Evolutionary conservation across 2,113 vertebrate species (phyloP).

Genomic region (Bombycilla garrulus): DNA sequence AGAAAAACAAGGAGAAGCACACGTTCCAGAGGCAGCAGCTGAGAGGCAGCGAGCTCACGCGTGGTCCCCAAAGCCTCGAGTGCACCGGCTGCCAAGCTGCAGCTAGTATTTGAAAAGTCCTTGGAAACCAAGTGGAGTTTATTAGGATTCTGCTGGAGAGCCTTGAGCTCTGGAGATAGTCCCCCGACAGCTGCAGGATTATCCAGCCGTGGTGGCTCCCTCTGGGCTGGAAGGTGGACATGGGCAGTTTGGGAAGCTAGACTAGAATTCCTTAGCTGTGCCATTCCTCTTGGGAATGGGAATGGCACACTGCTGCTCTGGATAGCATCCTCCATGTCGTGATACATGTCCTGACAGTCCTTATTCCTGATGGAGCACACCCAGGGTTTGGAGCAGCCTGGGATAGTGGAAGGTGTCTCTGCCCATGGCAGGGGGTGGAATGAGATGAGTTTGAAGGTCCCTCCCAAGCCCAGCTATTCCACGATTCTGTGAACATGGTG

Average conservation of each 20-base stretch:
- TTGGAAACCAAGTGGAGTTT: not conserved
- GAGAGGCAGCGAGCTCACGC: not conserved
- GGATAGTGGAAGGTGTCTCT: not conserved
- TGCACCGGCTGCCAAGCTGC: not conserved
- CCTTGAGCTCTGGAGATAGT: not conserved
- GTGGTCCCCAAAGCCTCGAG: not conserved
- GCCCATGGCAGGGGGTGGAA: not conserved
- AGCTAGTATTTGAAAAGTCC: not conserved
- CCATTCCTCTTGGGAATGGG: not conserved
- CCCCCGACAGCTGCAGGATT: not conserved
- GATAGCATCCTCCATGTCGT: not conserved
- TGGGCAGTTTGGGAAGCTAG: not conserved
- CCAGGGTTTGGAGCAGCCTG: not conserved
- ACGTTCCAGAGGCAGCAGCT: not conserved
- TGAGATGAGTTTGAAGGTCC: not conserved
- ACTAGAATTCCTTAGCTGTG: not conserved
- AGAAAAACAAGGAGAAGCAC: not conserved
- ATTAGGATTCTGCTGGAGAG: not conserved
- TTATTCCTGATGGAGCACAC: not conserved
- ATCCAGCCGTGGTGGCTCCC: not conserved
- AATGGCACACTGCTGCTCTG: no score
- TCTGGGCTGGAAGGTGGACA: not conserved
- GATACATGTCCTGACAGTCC: not conserved
- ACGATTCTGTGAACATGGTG: not conserved
- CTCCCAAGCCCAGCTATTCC: not conserved